Conservation (phyloP, 2,113 vertebrate genomes). For the Myiozetetes cayanensis region DNA sequence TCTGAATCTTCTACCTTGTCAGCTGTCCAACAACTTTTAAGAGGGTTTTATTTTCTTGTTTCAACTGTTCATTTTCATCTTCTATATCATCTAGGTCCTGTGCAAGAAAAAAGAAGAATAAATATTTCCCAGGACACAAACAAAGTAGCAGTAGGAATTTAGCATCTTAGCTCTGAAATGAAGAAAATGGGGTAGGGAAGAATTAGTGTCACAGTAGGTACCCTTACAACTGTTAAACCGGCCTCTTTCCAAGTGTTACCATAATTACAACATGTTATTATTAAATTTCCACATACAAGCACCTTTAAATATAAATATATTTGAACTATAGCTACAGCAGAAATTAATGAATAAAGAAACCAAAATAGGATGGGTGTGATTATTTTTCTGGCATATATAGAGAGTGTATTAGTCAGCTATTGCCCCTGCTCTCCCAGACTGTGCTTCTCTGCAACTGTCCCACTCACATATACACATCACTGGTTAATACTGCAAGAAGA, state of each 20-base stretch:
- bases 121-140: not conserved
- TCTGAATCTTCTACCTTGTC: constrained; percentile 90
- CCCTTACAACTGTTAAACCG: not conserved
- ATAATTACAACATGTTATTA: not conserved
- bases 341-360: not conserved
- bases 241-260: not conserved
- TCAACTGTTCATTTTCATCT: constrained; percentile 97
- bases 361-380: not conserved
- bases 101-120: not conserved
- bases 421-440: not conserved
- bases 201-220: not conserved
- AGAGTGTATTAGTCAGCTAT: not conserved
- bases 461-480: not conserved
- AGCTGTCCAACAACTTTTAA: constrained; percentile 98
- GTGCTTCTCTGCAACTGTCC: not conserved
- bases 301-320: not conserved
- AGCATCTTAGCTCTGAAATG: not conserved
- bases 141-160: not conserved
- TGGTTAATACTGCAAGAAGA: not conserved
- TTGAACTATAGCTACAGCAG: not conserved
- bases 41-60: constrained; percentile 99
- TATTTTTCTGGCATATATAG: not conserved
- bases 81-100: constrained; percentile 98
- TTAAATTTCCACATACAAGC: not conserved
- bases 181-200: not conserved